Evolutionary conservation across 1,140 invertebrate genomes (phyloP), one percentile per base, ranked within the genome.

Genomic region (Ceratoteleas bidentatus): DNA sequence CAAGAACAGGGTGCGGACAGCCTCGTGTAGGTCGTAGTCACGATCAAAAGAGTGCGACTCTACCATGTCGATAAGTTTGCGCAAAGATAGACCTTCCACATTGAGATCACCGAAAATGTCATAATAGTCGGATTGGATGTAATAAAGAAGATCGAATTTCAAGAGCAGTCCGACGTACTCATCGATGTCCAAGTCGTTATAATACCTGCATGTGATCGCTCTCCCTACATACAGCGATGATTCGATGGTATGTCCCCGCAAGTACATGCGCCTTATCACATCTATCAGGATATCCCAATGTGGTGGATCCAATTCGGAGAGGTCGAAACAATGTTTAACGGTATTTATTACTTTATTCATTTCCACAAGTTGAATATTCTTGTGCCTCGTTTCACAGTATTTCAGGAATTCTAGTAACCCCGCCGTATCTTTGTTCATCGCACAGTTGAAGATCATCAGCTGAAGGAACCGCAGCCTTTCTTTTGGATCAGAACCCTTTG

Each of bases 381-480:
- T n/a, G n/a, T n/a, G n/a, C n/a, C n/a, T n/a, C n/a, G n/a, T 65
- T 10, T 47, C 47, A 0, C 88, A 6, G 32, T 87, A 89, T 7
- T 77, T 49, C 0, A 91, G 13, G 0, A 85, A 66, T 2, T 87
- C 13, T 0, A 85, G 53, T 3, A 91, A 66, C 0, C 83, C 74
- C 6, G 79, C 15, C 7, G 85, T 43, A 54, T 88, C 84, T 0
- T 87, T 24, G 47, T 91, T 91, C 0, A 90, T 58, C 8, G 76
- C 85, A 54, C 89, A 91, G 6, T 57, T 68, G n/a, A 75, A 84
- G 2, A 91, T 83, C 60, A 91, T 50, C 15, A 87, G 78, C 0
- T 70, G 13, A 2, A 87, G 50, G 0, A 88, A 15, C 0, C n/a
- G 5, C 0, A 57, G 0, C 40, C 87, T 73, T 0, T 64, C 14